Evolutionary conservation across 2,113 vertebrate species (phyloP).

Genomic region (Heteronetta atricapilla): DNA sequence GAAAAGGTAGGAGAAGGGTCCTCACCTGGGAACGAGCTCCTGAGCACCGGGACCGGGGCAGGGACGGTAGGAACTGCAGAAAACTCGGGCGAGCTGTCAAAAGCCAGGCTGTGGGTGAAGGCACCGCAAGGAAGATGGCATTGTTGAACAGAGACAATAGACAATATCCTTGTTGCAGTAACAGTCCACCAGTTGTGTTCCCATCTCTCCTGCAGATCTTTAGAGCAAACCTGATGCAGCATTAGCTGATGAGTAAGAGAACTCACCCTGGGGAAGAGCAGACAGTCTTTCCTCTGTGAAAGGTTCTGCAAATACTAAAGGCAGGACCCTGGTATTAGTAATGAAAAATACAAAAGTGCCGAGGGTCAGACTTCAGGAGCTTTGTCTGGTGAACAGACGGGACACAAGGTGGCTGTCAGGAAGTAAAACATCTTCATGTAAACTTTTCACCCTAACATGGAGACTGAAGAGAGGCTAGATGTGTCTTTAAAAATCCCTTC

Average conservation of each 20-base stretch:
- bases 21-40: neutral
- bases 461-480: neutral
- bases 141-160: fast-evolving
- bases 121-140: fast-evolving
- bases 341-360: neutral
- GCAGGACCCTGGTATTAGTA: neutral
- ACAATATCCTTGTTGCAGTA: fast-evolving
- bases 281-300: neutral
- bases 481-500: too few species aligned
- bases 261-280: neutral
- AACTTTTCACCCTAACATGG: neutral
- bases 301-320: neutral
- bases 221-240: neutral
- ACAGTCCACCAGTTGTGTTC: neutral
- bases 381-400: neutral
- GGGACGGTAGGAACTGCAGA: neutral
- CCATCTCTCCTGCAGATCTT: neutral
- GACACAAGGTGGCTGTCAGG: neutral
- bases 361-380: neutral
- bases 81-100: neutral
- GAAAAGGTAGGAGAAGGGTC: fast-evolving
- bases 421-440: neutral
- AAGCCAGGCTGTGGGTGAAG: neutral
- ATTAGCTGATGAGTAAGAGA: neutral
- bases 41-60: neutral